Evolutionary conservation across 2,888 invertebrate genomes (phyloP), one percentile per base, ranked within the genome.

Genomic region (Oegoconia quadripuncta): DNA sequence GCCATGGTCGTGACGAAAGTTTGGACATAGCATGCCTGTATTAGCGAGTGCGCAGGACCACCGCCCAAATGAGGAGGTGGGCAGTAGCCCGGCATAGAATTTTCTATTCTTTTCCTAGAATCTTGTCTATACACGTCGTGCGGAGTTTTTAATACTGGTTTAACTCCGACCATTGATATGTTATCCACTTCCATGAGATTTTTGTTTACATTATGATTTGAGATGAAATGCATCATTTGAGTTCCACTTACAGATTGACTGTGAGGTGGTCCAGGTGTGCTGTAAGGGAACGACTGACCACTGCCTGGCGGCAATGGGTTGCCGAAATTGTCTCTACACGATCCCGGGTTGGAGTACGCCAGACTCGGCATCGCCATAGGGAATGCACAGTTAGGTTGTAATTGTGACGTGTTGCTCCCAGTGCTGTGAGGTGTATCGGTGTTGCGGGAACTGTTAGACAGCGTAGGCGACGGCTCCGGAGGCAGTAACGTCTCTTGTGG

Each of bases 391-490:
- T 76, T 80, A 7, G 74, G 64, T 40, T 70, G 78, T 44, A 74
- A 48, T 46, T 78, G 79, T 0, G 78, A 68, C 41, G 60, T 70
- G 39, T 62, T 73, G 41, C 77, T 73, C 8, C 75, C 74, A 34
- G 66, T 74, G 44, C 86, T 84, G 30, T 81, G 83, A 1, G 87
- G 88, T 1, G 88, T 88, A 51, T 88, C 88, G 0, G 86, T 79
- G 53, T 54, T 86, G 27, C 84, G 72, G 2, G 90, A 89, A 52
- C 89, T 89, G 38, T 79, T 88, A 0, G 90, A 89, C 28, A 86
- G 74, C 18, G 90, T 90, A 2, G 91, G 90, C n/a, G 91, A 91
- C 0, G 91, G 89, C 46, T 90, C 90, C 1, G 90, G 87, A 2
- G 77, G 81, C 44, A 73, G 81, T 35, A 87, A 50, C 1, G 77